Conservation (phyloP, 2,113 vertebrate species). For the Hepsetus odoe region DNA sequence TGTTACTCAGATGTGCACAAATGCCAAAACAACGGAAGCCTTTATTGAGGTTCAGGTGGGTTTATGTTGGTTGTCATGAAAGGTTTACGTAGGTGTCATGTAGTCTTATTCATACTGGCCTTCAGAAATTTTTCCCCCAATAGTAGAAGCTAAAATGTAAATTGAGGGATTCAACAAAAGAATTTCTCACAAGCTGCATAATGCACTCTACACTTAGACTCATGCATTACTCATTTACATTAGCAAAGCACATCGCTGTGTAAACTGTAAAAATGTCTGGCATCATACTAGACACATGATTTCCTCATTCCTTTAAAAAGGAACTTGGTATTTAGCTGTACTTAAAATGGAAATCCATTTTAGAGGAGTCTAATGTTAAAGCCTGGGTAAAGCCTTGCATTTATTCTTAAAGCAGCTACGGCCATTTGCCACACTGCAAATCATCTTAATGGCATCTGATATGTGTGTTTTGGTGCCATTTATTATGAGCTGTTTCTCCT, state of each 20-base stretch:
- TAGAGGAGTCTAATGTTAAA: neutral
- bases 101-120: too few relatives aligned
- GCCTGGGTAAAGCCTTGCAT: neutral
- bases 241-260: neutral
- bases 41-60: too few relatives aligned
- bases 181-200: too few relatives aligned
- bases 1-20: too few relatives aligned
- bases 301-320: neutral
- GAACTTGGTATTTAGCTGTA: neutral
- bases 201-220: neutral
- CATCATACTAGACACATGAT: neutral
- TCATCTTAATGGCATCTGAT: conserved; percentile 19
- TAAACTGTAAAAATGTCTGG: too few relatives aligned
- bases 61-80: too few relatives aligned
- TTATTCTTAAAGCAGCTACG: neutral
- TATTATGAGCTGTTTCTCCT: neutral
- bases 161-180: too few relatives aligned
- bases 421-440: conserved; percentile 11
- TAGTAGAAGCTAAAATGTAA: too few relatives aligned
- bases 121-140: too few relatives aligned
- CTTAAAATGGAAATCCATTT: neutral
- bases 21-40: too few relatives aligned
- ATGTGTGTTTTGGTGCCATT: neutral
- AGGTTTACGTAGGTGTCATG: too few relatives aligned
- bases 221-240: neutral